Base-by-base conservation (phyloP, 2,888 invertebrate genomes). In the Hemistola chrysoprasaria region DNA sequence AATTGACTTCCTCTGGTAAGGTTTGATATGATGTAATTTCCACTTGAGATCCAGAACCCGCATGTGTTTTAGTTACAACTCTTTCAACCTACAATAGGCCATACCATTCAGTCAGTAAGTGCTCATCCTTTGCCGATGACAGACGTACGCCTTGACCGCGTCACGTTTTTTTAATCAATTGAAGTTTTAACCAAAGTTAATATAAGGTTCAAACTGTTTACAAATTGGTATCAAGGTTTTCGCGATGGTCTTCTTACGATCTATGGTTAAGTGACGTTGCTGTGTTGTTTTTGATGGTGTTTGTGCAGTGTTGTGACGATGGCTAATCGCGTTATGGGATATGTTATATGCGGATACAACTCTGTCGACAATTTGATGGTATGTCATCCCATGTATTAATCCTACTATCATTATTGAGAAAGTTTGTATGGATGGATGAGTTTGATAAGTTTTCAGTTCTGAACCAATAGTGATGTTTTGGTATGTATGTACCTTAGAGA, bases 361-460 rank as follows among this genome's bases (percentile, higher is more conserved):
- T 91, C 91, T 38, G 90, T 91, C 56, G 91, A 91, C 64, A 90
- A 90, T 76, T 62, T 89, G 25, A 62, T 89, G 91, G 91, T 91
- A 70, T 90, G 85, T 75, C 8, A n/a, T 8, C 16, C 16, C 16
- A 16, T 16, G 16, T 16, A 16, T 16, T 16, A 16, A 16, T 4
- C 16, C 2, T 4, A 16, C 2, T 4, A 16, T 16, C n/a, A n/a
- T n/a, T n/a, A n/a, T n/a, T n/a, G n/a, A n/a, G n/a, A n/a, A n/a
- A n/a, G n/a, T n/a, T n/a, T n/a, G n/a, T n/a, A n/a, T n/a, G n/a
- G n/a, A n/a, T n/a, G n/a, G n/a, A n/a, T n/a, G n/a, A n/a, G n/a
- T n/a, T n/a, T n/a, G n/a, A n/a, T n/a, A n/a, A n/a, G n/a, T n/a
- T n/a, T n/a, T n/a, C n/a, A n/a, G n/a, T n/a, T n/a, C n/a, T n/a